Evolutionary conservation across 2,888 invertebrate genomes (phyloP).

Genomic region (Pyrrhia umbra): DNA sequence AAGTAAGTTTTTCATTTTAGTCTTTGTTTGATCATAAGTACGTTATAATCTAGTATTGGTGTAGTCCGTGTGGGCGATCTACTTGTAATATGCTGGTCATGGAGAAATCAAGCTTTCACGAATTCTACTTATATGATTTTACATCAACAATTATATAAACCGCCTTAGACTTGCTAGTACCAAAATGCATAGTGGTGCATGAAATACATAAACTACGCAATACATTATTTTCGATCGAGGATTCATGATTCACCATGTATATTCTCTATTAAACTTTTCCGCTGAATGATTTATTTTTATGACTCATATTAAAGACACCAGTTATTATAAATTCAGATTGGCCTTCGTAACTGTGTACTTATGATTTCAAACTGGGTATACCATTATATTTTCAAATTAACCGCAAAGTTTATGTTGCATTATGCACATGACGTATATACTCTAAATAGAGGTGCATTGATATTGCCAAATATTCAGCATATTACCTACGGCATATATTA

Average conservation of each 20-base stretch:
- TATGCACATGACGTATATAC: not conserved
- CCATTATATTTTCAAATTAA: slow-evolving; percentile 25
- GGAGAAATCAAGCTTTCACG: slow-evolving; percentile 34
- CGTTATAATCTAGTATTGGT: slow-evolving; percentile 2
- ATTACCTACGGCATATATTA: not conserved
- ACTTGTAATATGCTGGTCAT: slow-evolving; percentile 1
- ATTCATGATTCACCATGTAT: slow-evolving; percentile 52
- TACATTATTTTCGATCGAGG: slow-evolving; percentile 44
- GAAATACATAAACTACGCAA: slow-evolving; percentile 34
- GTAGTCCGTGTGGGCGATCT: slow-evolving; percentile 25
- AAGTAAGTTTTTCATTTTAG: slow-evolving; percentile 66
- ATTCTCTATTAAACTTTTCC: slow-evolving; percentile 52
- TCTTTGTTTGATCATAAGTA: not conserved
- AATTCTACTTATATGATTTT: slow-evolving; percentile 26
- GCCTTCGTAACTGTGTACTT: slow-evolving; percentile 33
- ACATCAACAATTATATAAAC: slow-evolving; percentile 15
- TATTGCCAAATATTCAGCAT: slow-evolving; percentile 1
- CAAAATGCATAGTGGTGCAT: slow-evolving; percentile 32
- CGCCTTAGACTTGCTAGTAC: slow-evolving; percentile 9
- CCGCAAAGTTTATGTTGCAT: not conserved
- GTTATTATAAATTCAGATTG: slow-evolving; percentile 46
- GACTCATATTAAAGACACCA: slow-evolving; percentile 54
- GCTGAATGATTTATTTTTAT: slow-evolving; percentile 59
- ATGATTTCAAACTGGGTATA: slow-evolving; percentile 24
- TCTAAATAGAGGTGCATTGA: not conserved